phyloP scores from a whole-genome alignment of 2,888 invertebrate genomes.

The Hydraecia micacea region DNA sequence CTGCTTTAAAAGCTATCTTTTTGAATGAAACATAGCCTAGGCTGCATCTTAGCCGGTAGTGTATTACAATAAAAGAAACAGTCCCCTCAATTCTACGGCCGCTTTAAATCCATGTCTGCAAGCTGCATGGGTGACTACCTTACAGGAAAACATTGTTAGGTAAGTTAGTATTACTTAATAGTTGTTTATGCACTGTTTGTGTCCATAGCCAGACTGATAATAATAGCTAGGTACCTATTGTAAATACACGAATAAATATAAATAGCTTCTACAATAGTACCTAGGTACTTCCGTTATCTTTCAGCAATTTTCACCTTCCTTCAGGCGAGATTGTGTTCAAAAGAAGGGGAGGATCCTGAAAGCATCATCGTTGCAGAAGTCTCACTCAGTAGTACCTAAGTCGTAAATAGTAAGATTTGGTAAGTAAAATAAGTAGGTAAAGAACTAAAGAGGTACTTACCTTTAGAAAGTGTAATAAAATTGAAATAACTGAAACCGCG shows the following conservation, averaged over 20 bases:
- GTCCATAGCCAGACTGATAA: neutral
- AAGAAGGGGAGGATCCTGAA: neutral
- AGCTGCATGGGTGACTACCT: neutral
- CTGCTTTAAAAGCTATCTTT: no score
- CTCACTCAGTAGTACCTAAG: neutral
- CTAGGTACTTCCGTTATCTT: neutral
- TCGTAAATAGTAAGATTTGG: neutral
- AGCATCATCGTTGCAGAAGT: neutral
- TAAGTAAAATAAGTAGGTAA: neutral
- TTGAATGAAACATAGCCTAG: no score
- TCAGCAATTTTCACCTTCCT: neutral
- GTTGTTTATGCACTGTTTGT: neutral
- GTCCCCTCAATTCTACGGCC: no score
- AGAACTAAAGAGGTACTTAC: no score
- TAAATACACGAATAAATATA: neutral
- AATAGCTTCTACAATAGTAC: neutral
- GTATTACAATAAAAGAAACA: no score
- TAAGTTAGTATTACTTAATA: no score
- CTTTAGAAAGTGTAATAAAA: neutral
- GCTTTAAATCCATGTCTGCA: no score
- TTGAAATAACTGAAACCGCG: neutral
- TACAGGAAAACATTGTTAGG: slow-evolving; percentile 10
- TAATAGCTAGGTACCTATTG: neutral
- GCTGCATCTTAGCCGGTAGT: no score
- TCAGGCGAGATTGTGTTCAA: neutral